Conservation (phyloP, 1,140 invertebrate species). For the Eriocheir sinensis region DNA sequence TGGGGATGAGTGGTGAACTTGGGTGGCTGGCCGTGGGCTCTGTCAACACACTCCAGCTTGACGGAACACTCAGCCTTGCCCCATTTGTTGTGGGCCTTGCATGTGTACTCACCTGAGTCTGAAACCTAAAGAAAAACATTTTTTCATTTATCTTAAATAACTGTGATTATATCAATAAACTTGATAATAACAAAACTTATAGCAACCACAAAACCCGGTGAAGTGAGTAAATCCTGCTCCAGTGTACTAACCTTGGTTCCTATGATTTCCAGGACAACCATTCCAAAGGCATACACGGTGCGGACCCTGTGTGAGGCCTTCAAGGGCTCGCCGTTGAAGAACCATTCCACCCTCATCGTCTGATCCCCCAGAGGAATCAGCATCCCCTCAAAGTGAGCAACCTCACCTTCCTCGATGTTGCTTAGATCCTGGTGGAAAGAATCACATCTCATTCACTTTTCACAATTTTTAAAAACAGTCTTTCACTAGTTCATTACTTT, state of each 20-base stretch:
- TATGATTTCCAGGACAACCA: slow-evolving; percentile 96
- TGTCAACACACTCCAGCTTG: slow-evolving; percentile 91
- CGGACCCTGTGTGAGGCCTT: slow-evolving; percentile 93
- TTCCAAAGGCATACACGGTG: slow-evolving; percentile 96
- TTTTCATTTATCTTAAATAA: too few relatives aligned
- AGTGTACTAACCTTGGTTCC: slow-evolving; percentile 82
- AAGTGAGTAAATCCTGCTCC: too few relatives aligned
- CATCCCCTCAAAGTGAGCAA: slow-evolving; percentile 96
- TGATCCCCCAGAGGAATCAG: slow-evolving; percentile 96
- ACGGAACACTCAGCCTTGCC: slow-evolving; percentile 93
- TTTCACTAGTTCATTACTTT: slow-evolving; percentile 36
- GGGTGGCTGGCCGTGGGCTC: slow-evolving; percentile 91
- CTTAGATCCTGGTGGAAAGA: slow-evolving; percentile 87
- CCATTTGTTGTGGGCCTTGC: slow-evolving; percentile 93
- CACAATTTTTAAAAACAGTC: background rate
- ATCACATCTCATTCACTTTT: slow-evolving; percentile 58
- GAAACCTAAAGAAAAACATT: slow-evolving; percentile 87
- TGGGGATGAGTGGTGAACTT: slow-evolving; percentile 94
- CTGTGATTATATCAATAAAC: background rate
- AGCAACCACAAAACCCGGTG: too few relatives aligned
- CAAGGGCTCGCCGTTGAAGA: slow-evolving; percentile 94
- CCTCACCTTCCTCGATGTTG: slow-evolving; percentile 90
- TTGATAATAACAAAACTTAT: background rate
- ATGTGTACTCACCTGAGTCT: slow-evolving; percentile 94
- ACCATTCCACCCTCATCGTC: slow-evolving; percentile 98